These are phyloP conservation scores for Drosophila heteroneura DNA, from an alignment of 2,888 invertebrate species.

Conservation along the genomic window DNA sequence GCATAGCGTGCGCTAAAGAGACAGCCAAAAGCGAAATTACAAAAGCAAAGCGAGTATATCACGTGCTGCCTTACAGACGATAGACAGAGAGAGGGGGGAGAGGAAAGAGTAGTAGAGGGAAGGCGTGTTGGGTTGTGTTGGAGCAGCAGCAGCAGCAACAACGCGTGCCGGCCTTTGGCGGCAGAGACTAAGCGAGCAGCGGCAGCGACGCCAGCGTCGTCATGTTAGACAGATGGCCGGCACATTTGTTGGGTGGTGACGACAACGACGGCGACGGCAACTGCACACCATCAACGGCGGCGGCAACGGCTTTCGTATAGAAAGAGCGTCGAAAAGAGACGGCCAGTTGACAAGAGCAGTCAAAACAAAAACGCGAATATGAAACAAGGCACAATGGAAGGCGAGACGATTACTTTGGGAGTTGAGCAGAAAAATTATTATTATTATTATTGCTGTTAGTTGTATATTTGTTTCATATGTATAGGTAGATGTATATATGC, in stretches of 20 bases:
- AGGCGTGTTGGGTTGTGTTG: conserved; percentile 19
- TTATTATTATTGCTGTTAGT: conserved; percentile 22
- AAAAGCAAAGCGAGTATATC: conserved; percentile 80
- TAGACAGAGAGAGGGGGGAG: conserved; percentile 9
- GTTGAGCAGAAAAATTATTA: conserved; percentile 33
- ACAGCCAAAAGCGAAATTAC: conserved; percentile 66
- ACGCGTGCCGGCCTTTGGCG: conserved; percentile 79
- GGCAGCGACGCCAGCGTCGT: conserved; percentile 50
- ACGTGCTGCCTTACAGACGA: conserved; percentile 67
- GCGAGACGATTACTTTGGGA: conserved; percentile 49
- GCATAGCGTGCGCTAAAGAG: conserved; percentile 75
- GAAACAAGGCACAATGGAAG: conserved; percentile 46
- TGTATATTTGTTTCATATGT: conserved; percentile 11
- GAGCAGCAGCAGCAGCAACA: conserved; percentile 51
- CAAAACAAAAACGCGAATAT: conserved; percentile 78
- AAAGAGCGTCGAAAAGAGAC: conserved; percentile 67
- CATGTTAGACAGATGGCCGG: conserved; percentile 66
- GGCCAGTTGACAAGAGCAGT: conserved; percentile 63
- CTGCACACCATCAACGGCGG: conserved; percentile 44
- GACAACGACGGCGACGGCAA: conserved; percentile 34
- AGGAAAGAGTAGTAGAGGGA: not conserved
- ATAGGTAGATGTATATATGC: not conserved
- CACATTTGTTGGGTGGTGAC: conserved; percentile 38
- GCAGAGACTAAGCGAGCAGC: conserved; percentile 58
- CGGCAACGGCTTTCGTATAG: conserved; percentile 67